Base-by-base conservation (phyloP, 2,113 vertebrate species). In the Strigops habroptila region DNA sequence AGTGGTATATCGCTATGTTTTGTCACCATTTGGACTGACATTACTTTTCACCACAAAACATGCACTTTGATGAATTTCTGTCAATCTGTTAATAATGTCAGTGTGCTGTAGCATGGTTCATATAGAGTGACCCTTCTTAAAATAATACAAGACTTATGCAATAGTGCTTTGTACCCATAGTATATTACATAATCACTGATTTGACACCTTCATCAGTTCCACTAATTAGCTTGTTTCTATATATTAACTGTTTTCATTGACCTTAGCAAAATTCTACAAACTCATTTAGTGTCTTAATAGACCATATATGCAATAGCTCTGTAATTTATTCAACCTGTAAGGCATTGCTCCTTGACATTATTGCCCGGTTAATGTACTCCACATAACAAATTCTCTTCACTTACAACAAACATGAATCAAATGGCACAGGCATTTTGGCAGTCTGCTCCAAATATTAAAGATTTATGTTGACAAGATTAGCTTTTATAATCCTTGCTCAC, bases 381-480 rank as follows among this genome's bases (percentile, higher is more conserved):
- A 69, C 30, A 52, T 28, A 82, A 74, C 41, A 93, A 90, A 90
- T 43, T 88, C 30, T 84, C 79, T 89, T 70, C 62, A 18, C 39
- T 60, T 87, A 59, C 46, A 90, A 88, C 43, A 95, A 92, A 69
- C 59, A 62, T 67, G 81, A 93, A 95, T 78, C 84, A 94, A 95
- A 91, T 10, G 6, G 67, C 19, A 92, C 95, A 85, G 35, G 37
- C 37, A 67, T 93, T 82, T 73, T 73, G 65, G 71, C 76, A 85
- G 23, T 63, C n/a, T 74, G 48, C 39, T 89, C 31, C 6, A 18
- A 94, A 93, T 91, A 94, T 75, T 95, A 85, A 94, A 91, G 74
- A 96, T 92, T 96, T 87, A 93, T 82, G 51, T 88, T 70, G 95
- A 81, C 74, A 91, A 81, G 63, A 85, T 85, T 93, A 95, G 68